These are phyloP conservation scores for Rhinichthys klamathensis DNA, from an alignment of 2,113 vertebrate genomes.

Conservation along the genomic window DNA sequence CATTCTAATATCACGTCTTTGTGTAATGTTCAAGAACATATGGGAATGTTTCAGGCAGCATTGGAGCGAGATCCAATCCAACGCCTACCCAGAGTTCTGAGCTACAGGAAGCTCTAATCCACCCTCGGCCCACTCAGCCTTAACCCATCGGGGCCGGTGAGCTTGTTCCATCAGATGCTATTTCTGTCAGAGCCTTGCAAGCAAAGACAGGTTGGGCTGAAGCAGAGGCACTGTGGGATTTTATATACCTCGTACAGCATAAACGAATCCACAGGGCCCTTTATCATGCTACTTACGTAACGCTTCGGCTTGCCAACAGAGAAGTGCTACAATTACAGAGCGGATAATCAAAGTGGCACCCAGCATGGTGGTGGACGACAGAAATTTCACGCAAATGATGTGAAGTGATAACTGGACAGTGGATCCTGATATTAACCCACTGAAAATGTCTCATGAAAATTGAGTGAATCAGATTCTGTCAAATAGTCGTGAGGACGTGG, in stretches of 20 bases:
- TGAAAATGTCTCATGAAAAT: not conserved
- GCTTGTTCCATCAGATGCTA: slow-evolving; percentile 41
- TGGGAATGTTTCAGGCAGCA: slow-evolving; percentile 19
- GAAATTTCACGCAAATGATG: not conserved
- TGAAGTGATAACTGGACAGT: not conserved
- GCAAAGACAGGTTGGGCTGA: not conserved
- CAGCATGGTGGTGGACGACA: not conserved
- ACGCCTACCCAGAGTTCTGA: slow-evolving; percentile 29
- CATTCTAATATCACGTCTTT: not conserved
- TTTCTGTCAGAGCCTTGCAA: slow-evolving; percentile 41
- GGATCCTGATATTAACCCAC: not conserved
- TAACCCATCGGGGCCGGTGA: slow-evolving; percentile 1
- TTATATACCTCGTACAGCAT: not conserved
- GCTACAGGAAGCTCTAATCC: slow-evolving; percentile 44
- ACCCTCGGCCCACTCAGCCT: slow-evolving; percentile 46
- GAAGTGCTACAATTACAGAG: slow-evolving; percentile 17
- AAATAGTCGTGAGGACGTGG: not conserved
- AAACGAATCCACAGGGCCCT: slow-evolving; percentile 14
- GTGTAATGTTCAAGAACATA: slow-evolving; percentile 35
- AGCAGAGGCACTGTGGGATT: slow-evolving; percentile 19
- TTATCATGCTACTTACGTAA: slow-evolving; percentile 24
- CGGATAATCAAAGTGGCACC: slow-evolving; percentile 30
- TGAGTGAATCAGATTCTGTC: slow-evolving; percentile 4
- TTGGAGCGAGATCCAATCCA: slow-evolving; percentile 2
- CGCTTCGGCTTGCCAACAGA: not conserved